Base-by-base conservation (phyloP, 2,797 vertebrate species). In the Podargus strigoides region DNA sequence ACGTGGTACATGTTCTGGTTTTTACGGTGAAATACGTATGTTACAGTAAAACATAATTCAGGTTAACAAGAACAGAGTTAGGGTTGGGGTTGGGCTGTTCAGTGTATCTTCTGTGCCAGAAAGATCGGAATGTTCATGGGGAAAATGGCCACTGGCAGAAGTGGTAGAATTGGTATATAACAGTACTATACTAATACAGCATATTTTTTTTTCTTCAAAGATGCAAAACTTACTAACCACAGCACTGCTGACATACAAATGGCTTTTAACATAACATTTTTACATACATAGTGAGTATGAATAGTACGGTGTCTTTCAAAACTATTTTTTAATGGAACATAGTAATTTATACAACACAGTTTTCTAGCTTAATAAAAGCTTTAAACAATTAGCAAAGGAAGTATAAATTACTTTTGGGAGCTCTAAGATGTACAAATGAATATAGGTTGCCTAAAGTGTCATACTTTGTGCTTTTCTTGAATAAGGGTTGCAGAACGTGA, bases 61-160 rank as follows among this genome's bases (percentile, higher is more conserved):
- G 44, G 21, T 59, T 91, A 60, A 16, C 24, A 63, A 36, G 41
- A 78, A 34, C 46, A 66, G 56, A 81, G 28, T 67, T 60, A 67
- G 9, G 4, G 0, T 0, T 60, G 27, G 39, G 3, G 3, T 87
- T 76, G 53, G 16, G 30, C 28, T 81, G 17, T 34, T 72, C 0
- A 1, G 34, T 55, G 0, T 64, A 22, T 53, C 58, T 67, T 55
- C 32, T 81, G 44, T 11, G 15, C 23, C 34, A 49, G n/a, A 49
- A 84, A 52, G 34, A 20, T 20, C 2, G 9, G 82, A 59, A 20
- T 32, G 3, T 59, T 28, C 30, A 7, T 1, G 3, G 24, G 13
- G 34, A 36, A 79, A 60, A n/a, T 46, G 30, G 47, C 56, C 67
- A 30, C 56, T 90, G 42, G 70, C 27, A 60, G 59, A 68, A 30